phyloP scores from a whole-genome alignment of 2,113 vertebrate genomes.

The Vidua chalybeata region DNA sequence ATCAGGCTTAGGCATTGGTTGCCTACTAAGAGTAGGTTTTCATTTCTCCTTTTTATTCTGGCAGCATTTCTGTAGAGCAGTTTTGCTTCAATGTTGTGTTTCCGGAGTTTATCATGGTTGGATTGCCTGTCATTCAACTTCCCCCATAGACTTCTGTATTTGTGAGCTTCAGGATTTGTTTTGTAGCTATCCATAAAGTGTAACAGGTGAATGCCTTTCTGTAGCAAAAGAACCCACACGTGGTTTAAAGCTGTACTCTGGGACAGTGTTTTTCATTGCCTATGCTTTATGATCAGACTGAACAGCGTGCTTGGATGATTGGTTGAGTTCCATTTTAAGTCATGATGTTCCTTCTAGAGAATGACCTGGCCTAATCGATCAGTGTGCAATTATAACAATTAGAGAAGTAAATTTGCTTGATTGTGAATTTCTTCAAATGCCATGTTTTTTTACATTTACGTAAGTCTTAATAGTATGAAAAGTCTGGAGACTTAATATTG shows the following conservation, averaged over 20 bases:
- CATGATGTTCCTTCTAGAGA: neutral
- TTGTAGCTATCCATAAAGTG: neutral
- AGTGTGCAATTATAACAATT: neutral
- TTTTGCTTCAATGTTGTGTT: neutral
- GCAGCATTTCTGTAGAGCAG: neutral
- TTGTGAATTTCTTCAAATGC: neutral
- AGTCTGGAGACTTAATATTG: neutral
- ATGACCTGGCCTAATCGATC: neutral
- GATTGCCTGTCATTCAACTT: neutral
- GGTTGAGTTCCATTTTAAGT: neutral
- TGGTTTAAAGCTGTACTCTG: neutral
- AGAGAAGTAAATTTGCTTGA: neutral
- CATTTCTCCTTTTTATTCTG: neutral
- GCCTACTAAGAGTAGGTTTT: neutral
- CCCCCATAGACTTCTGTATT: neutral
- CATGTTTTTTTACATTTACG: neutral
- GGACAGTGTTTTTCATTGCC: neutral
- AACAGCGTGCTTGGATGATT: neutral
- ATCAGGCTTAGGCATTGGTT: neutral
- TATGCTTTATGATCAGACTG: neutral
- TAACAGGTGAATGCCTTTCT: neutral
- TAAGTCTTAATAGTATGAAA: neutral
- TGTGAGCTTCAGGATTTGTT: neutral
- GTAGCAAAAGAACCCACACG: fast-evolving
- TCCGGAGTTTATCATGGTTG: neutral